phyloP scores from a whole-genome alignment of 1,140 invertebrate species.

The Meloidogyne exigua region DNA sequence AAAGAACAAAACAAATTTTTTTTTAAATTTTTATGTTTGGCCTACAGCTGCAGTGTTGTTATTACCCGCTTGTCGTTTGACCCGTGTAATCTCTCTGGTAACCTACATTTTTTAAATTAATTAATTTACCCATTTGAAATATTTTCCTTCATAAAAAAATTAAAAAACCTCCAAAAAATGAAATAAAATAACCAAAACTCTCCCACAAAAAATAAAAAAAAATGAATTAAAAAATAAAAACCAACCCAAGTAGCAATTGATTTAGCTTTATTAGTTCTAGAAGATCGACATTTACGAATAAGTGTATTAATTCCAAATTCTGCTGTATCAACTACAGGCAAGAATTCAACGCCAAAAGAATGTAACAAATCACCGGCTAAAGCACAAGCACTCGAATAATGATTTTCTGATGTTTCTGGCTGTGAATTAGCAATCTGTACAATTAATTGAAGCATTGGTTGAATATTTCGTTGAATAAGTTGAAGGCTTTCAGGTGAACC shows the following conservation, averaged over 20 bases:
- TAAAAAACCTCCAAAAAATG: too few species aligned
- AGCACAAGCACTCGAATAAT: conserved; percentile 32
- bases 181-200: too few species aligned
- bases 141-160: too few species aligned
- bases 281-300: conserved; percentile 20
- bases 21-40: conserved; percentile 6
- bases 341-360: conserved; percentile 39
- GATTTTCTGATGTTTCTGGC: conserved; percentile 28
- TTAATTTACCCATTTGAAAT: too few species aligned
- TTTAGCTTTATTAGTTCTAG: conserved; percentile 44
- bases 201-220: too few species aligned
- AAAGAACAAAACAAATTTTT: not conserved
- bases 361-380: conserved; percentile 47
- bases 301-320: conserved; percentile 21
- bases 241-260: conserved; percentile 42
- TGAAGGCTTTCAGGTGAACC: conserved; percentile 18
- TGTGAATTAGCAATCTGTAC: conserved; percentile 35
- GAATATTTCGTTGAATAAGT: conserved; percentile 29
- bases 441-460: conserved; percentile 39
- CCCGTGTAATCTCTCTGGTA: conserved; percentile 33
- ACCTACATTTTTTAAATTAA: not conserved
- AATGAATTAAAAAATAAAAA: not conserved
- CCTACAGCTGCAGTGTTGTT: not conserved
- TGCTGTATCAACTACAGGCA: conserved; percentile 28
- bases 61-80: conserved; percentile 34